phyloP scores from a whole-genome alignment of 2,797 vertebrate genomes.

The Echeneis naucrates region DNA sequence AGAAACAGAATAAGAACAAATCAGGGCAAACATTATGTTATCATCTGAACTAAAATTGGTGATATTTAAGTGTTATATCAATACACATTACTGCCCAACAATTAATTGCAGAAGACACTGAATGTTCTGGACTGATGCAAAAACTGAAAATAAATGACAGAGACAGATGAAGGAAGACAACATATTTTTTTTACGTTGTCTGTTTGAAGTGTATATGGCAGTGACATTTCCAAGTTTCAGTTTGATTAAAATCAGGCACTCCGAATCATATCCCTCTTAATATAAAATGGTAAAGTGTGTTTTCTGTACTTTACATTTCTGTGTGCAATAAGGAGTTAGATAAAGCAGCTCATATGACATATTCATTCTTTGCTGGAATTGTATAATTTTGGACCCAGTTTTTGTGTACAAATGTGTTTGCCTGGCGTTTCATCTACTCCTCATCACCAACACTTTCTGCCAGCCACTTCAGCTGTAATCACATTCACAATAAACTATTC shows the following conservation, averaged over 20 bases:
- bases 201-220: background rate
- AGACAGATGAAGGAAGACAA: background rate
- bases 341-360: background rate
- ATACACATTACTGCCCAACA: background rate
- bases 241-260: slow-evolving; percentile 4
- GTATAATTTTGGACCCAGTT: background rate
- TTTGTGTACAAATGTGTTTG: background rate
- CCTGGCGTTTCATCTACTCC: slow-evolving; percentile 8
- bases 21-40: too few relatives aligned
- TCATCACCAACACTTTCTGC: slow-evolving; percentile 21
- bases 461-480: slow-evolving; percentile 47
- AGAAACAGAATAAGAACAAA: too few relatives aligned
- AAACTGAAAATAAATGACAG: slow-evolving; percentile 6
- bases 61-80: background rate
- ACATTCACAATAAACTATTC: slow-evolving; percentile 61
- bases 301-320: background rate
- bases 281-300: background rate
- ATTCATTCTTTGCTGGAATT: background rate
- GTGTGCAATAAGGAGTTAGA: background rate
- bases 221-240: background rate
- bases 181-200: background rate
- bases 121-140: background rate
- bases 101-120: background rate
- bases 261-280: background rate
- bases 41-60: background rate